Evolutionary conservation across 2,113 vertebrate genomes (phyloP).

Genomic region (Anser cygnoides): DNA sequence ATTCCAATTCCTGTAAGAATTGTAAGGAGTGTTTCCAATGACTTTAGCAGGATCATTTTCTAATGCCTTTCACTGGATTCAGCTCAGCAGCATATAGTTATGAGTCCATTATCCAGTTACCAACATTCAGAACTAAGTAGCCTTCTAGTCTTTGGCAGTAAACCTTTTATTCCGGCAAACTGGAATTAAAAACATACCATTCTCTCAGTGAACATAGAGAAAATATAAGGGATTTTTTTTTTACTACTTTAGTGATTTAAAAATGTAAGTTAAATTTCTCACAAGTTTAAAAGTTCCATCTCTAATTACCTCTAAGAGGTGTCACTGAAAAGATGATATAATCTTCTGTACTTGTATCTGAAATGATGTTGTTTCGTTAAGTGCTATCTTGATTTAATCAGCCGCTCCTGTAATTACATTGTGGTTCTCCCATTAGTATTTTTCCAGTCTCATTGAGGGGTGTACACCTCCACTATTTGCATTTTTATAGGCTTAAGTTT

Average conservation of each 20-base stretch:
- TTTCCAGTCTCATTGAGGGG: neutral
- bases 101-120: neutral
- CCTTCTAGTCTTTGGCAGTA: neutral
- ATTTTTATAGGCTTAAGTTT: neutral
- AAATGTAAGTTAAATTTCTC: neutral
- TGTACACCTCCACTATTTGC: neutral
- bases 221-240: neutral
- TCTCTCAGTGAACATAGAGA: neutral
- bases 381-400: constrained; percentile 22
- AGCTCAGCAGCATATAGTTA: neutral
- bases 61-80: neutral
- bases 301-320: neutral
- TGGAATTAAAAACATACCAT: neutral
- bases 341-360: neutral
- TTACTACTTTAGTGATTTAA: neutral
- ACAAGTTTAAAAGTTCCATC: neutral
- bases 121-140: neutral
- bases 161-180: neutral
- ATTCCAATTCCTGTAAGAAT: neutral
- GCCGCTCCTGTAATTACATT: neutral
- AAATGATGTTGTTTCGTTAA: neutral
- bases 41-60: neutral
- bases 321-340: neutral
- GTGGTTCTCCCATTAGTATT: neutral
- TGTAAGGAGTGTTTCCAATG: neutral